These are phyloP conservation scores for Chromoteleia sp. DNA, from an alignment of 2,888 invertebrate species.

Conservation along the genomic window DNA sequence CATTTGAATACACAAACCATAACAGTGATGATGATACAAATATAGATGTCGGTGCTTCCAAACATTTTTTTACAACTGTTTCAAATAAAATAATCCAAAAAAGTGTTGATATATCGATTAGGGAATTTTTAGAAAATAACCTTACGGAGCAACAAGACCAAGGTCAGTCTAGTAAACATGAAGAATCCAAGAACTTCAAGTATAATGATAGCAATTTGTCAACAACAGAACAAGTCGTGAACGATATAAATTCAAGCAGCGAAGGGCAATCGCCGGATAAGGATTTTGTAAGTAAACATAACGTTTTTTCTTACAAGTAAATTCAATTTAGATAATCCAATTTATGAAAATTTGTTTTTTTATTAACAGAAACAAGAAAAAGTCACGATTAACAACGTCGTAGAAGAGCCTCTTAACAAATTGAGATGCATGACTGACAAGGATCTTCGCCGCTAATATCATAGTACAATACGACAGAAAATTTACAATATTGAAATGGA, in stretches of 20 bases:
- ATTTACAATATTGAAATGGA: conserved; percentile 69
- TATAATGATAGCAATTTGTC: conserved; percentile 6
- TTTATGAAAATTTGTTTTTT: background rate
- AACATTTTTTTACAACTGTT: background rate
- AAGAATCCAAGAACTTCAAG: conserved; percentile 1
- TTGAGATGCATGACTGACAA: background rate
- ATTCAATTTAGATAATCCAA: too few relatives aligned
- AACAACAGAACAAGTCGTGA: background rate
- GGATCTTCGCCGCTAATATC: conserved; percentile 7
- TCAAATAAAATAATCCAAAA: background rate
- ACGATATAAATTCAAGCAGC: background rate
- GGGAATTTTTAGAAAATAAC: conserved; percentile 1
- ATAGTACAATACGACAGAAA: conserved; percentile 42
- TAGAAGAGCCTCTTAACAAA: background rate
- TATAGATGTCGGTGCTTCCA: background rate
- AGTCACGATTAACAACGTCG: background rate
- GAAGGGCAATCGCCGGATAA: background rate
- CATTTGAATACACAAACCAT: conserved; percentile 2
- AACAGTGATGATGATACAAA: background rate
- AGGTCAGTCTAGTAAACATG: background rate
- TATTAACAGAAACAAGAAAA: conserved; percentile 2
- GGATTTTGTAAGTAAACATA: conserved; percentile 8
- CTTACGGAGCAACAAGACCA: background rate
- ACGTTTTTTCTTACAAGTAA: too few relatives aligned
- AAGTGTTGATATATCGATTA: background rate